Conservation (phyloP, 2,113 vertebrate species). For the Pollimyrus isidori region DNA sequence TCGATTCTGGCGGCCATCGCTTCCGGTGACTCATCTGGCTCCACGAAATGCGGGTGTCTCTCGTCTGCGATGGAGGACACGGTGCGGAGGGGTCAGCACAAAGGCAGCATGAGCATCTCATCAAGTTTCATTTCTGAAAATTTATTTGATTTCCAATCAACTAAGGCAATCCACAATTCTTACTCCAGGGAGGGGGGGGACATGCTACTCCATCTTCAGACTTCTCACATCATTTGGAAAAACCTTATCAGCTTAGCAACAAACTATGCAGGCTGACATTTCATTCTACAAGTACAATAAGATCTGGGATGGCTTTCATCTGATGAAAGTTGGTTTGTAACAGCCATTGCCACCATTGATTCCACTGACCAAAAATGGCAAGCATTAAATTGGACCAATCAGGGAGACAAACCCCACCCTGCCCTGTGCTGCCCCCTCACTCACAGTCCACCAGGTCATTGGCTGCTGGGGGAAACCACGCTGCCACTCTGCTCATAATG, state of each 20-base stretch:
- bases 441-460: slow-evolving; percentile 78
- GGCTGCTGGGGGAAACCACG: slow-evolving; percentile 77
- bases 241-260: background rate
- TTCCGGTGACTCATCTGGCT: slow-evolving; percentile 66
- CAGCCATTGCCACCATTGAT: background rate
- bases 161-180: background rate
- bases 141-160: background rate
- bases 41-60: slow-evolving; percentile 49
- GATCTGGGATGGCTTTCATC: background rate
- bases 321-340: background rate
- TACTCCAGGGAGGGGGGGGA: background rate
- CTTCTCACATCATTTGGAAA: background rate
- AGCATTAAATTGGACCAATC: background rate
- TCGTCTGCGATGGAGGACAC: slow-evolving; percentile 59
- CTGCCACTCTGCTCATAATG: slow-evolving; percentile 71
- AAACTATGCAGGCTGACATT: background rate
- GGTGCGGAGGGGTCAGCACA: background rate
- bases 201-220: background rate
- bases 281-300: background rate
- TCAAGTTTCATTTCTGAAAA: background rate
- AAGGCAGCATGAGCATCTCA: background rate
- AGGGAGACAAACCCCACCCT: background rate
- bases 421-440: slow-evolving; percentile 36
- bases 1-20: slow-evolving; percentile 73
- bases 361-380: background rate